phyloP scores from a whole-genome alignment of 2,797 vertebrate genomes.

The Crenuchus spilurus region DNA sequence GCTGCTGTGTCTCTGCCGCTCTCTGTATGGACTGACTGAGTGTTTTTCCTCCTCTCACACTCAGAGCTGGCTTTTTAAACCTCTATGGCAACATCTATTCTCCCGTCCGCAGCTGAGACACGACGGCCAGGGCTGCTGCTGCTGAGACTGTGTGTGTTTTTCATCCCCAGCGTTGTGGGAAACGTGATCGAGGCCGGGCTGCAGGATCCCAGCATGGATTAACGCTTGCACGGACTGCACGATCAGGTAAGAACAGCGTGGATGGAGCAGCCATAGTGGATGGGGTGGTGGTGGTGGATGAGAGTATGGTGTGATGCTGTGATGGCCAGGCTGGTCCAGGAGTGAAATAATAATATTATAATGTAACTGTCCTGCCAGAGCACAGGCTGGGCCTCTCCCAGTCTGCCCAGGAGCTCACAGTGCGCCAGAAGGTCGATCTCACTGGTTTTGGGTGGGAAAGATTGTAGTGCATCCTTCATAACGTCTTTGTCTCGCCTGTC shows the following conservation, averaged over 20 bases:
- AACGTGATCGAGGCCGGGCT: slow-evolving; percentile 61
- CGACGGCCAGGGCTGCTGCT: slow-evolving; percentile 63
- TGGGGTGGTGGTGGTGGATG: neutral
- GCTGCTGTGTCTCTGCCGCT: slow-evolving; percentile 41
- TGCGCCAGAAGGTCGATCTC: neutral
- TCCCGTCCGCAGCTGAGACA: slow-evolving; percentile 63
- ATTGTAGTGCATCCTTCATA: neutral
- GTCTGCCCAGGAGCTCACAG: neutral
- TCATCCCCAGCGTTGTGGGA: slow-evolving; percentile 59
- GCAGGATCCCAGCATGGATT: slow-evolving; percentile 72
- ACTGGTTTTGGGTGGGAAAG: neutral
- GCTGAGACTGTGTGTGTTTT: slow-evolving; percentile 51
- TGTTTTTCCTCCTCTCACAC: neutral
- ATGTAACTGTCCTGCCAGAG: neutral
- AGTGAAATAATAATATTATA: too few species aligned
- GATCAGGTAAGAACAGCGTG: slow-evolving; percentile 66
- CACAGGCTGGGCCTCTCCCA: neutral
- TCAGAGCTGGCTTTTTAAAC: slow-evolving; percentile 19
- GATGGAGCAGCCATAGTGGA: neutral
- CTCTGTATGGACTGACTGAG: slow-evolving; percentile 21
- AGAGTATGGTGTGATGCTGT: neutral
- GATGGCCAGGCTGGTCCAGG: neutral
- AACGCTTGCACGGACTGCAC: slow-evolving; percentile 62
- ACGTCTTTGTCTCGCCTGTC: slow-evolving; percentile 16
- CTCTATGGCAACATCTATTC: slow-evolving; percentile 66